Conservation (phyloP, 2,113 vertebrate species). For the Corvus hawaiiensis region DNA sequence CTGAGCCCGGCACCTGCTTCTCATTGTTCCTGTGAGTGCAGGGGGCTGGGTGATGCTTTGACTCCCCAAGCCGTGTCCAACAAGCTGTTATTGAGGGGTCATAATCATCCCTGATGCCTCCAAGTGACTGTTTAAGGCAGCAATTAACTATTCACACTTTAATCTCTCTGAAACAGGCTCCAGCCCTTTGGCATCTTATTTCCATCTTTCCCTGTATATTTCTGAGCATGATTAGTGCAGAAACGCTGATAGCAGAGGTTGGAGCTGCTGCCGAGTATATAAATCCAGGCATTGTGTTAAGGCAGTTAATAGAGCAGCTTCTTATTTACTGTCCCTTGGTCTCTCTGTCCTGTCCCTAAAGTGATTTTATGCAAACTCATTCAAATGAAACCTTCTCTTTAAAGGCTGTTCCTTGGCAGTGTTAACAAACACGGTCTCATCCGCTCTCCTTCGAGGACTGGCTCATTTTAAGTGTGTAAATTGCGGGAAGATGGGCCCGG, state of each 20-base stretch:
- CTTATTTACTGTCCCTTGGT: neutral
- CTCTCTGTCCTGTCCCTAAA: constrained; percentile 18
- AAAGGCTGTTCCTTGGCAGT: constrained; percentile 1
- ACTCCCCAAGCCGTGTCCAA: neutral
- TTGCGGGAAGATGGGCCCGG: neutral
- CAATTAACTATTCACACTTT: constrained; percentile 45
- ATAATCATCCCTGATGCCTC: neutral
- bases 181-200: constrained; percentile 49
- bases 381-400: constrained; percentile 34
- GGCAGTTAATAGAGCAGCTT: constrained; percentile 3
- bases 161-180: constrained; percentile 40
- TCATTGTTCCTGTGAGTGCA: fast-evolving
- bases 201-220: constrained; percentile 13
- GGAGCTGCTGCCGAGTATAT: neutral
- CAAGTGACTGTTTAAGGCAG: neutral
- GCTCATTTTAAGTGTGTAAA: constrained; percentile 4
- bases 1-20: neutral
- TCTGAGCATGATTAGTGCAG: constrained; percentile 18
- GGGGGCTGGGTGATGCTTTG: neutral
- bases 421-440: neutral
- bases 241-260: neutral
- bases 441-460: neutral
- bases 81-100: constrained; percentile 9
- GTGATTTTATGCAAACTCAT: constrained; percentile 51
- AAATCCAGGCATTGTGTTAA: constrained; percentile 7